Conservation (phyloP, 2,113 vertebrate species). For the Recurvirostra avosetta region DNA sequence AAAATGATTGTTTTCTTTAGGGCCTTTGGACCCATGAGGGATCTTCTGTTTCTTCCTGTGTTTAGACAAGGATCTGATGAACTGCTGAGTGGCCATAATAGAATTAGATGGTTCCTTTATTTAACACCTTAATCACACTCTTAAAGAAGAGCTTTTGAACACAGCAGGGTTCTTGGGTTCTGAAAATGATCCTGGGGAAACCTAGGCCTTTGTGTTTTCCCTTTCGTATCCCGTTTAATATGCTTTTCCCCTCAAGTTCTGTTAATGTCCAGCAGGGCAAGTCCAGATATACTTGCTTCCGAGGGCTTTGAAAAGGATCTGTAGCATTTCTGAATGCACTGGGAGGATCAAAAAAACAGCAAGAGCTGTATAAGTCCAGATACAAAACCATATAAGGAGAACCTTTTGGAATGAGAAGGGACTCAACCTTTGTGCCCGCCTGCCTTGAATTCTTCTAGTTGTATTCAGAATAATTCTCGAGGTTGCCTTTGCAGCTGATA, state of each 20-base stretch:
- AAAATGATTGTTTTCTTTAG: constrained; percentile 22
- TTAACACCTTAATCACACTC: neutral
- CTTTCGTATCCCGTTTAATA: neutral
- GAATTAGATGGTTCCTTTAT: neutral
- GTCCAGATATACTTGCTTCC: neutral
- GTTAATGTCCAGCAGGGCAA: neutral
- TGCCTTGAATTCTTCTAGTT: neutral
- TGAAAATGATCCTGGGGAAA: neutral
- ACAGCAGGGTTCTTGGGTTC: neutral
- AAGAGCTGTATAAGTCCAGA: neutral
- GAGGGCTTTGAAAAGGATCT: neutral
- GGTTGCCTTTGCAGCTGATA: neutral
- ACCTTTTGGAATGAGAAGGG: neutral
- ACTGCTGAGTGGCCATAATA: constrained; percentile 7
- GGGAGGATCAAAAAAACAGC: neutral
- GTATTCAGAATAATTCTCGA: neutral
- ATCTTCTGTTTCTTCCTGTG: constrained; percentile 24
- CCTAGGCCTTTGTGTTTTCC: neutral
- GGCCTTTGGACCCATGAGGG: neutral
- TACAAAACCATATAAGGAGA: neutral
- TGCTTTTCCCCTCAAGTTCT: neutral
- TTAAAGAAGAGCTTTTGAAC: neutral
- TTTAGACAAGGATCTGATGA: constrained; percentile 34
- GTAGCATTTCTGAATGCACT: neutral
- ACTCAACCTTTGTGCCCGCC: neutral